Evolutionary conservation across 1,140 invertebrate species (phyloP).

Genomic region (Leptopilina clavipes): DNA sequence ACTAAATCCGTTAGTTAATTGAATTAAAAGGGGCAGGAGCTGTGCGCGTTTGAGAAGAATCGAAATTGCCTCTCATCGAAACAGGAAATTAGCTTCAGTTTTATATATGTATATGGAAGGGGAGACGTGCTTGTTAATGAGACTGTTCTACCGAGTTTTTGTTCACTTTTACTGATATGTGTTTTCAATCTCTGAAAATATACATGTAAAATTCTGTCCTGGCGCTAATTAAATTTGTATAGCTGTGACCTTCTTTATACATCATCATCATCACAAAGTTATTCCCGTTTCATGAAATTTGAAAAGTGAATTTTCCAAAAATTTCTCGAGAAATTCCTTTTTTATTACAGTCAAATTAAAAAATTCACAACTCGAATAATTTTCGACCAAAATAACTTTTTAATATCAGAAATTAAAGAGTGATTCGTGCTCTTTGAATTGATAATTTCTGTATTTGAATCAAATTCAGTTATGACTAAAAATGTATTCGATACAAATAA

Average conservation of each 20-base stretch:
- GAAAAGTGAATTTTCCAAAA: no score
- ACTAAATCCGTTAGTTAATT: constrained; percentile 28
- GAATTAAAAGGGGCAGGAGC: constrained; percentile 29
- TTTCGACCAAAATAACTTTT: no score
- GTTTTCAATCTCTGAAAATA: background rate
- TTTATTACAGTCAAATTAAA: no score
- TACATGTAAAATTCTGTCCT: constrained; percentile 1
- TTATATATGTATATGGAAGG: background rate
- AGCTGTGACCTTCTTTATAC: background rate
- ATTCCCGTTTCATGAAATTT: no score
- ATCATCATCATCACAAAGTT: no score
- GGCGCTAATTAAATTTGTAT: constrained; percentile 14
- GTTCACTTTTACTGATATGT: constrained; percentile 19
- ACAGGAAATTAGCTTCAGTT: constrained; percentile 33
- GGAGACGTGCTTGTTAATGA: constrained; percentile 24
- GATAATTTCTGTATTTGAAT: no score
- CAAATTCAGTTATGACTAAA: no score
- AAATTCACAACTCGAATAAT: no score
- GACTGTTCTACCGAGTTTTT: constrained; percentile 10
- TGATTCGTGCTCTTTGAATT: no score
- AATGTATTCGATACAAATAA: no score
- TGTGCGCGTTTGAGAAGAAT: background rate
- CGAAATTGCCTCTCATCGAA: constrained; percentile 24
- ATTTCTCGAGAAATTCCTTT: no score
- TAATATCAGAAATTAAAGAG: no score